These are phyloP conservation scores for Rhabdomys pumilio DNA, from an alignment of 2,797 vertebrate species.

Conservation along the genomic window DNA sequence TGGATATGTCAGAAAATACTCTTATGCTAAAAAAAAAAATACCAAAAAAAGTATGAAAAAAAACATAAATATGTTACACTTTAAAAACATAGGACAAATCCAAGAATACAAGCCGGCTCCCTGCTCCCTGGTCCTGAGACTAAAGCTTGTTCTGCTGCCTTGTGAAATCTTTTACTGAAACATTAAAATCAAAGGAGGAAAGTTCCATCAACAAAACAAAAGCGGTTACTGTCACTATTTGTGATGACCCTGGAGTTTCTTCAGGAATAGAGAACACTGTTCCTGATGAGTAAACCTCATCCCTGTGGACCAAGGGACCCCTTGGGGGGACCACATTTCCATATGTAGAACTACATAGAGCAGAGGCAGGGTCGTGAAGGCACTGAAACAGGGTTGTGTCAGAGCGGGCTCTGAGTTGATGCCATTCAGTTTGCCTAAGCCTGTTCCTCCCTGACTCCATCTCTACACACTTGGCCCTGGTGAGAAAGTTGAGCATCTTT, in stretches of 20 bases:
- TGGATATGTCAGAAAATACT: not conserved
- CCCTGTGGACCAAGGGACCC: not conserved
- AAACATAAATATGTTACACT: not conserved
- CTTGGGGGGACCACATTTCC: not conserved
- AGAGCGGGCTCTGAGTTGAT: not conserved
- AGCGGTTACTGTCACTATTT: not conserved
- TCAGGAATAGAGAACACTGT: not conserved
- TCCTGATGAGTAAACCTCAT: not conserved
- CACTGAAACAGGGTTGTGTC: not conserved
- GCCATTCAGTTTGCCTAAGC: not conserved
- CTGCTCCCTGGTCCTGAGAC: constrained; percentile 3
- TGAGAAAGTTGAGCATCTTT: constrained; percentile 9
- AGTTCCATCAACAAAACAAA: not conserved
- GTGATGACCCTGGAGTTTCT: not conserved
- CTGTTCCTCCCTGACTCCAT: not conserved
- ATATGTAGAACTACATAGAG: not conserved
- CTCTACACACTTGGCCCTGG: not conserved
- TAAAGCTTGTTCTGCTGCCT: not conserved
- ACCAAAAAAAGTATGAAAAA: not conserved
- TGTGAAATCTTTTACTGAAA: not conserved
- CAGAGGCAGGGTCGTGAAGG: not conserved
- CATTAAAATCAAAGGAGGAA: not conserved
- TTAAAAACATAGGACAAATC: not conserved
- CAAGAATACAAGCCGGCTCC: not conserved
- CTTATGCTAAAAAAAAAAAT: constrained; percentile 34